Conservation (phyloP, 2,113 vertebrate genomes). For the Eclectus roratus region DNA sequence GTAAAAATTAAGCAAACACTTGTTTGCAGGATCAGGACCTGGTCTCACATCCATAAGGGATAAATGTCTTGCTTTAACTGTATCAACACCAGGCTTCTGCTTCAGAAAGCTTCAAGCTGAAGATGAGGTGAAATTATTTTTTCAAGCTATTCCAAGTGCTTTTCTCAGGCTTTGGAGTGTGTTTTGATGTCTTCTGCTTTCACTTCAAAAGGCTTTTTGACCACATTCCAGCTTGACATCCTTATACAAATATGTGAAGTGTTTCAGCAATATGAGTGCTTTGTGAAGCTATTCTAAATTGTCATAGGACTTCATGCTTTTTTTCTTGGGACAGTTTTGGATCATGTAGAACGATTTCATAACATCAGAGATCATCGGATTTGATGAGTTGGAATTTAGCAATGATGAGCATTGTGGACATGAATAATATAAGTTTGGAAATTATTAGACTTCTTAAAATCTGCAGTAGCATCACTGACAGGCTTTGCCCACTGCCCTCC, state of each 20-base stretch:
- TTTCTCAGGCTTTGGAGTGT: neutral
- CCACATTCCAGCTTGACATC: neutral
- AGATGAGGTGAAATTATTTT: neutral
- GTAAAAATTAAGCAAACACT: fast-evolving
- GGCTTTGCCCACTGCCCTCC: neutral
- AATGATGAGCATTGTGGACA: neutral
- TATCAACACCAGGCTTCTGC: neutral
- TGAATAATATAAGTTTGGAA: neutral
- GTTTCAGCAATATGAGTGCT: neutral
- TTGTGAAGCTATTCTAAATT: neutral
- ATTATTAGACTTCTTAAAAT: neutral
- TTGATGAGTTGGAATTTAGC: neutral
- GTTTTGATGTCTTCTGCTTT: neutral
- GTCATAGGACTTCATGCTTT: neutral
- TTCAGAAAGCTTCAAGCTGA: neutral
- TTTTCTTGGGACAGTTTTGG: neutral
- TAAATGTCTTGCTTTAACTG: neutral
- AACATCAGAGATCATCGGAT: neutral
- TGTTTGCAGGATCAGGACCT: neutral
- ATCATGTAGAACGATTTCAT: neutral
- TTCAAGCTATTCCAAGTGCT: neutral
- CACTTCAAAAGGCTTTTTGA: neutral
- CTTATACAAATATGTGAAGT: neutral
- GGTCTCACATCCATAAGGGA: fast-evolving
- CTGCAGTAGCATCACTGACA: neutral